These are phyloP conservation scores for Stegastes partitus DNA, from an alignment of 2,113 vertebrate genomes.

Conservation along the genomic window DNA sequence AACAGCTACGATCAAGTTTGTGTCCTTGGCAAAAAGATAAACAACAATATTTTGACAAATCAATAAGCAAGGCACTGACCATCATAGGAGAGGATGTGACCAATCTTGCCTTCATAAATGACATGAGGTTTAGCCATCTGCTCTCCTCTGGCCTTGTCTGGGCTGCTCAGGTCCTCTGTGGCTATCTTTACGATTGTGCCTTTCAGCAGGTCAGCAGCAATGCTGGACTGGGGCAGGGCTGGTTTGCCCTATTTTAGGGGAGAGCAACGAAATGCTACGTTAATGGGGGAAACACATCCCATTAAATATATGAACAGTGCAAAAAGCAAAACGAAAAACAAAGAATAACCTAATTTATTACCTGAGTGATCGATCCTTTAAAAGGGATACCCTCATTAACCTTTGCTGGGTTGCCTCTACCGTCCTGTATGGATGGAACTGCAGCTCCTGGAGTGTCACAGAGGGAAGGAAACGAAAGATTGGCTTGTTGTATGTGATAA, in stretches of 20 bases:
- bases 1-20: slow-evolving; percentile 4
- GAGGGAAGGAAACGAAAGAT: neutral
- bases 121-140: slow-evolving; percentile 93
- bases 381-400: slow-evolving; percentile 88
- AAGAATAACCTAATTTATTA: slow-evolving; percentile 63
- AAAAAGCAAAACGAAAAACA: neutral
- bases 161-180: slow-evolving; percentile 90
- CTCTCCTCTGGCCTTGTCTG: slow-evolving; percentile 92
- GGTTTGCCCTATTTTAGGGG: slow-evolving; percentile 90
- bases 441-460: slow-evolving; percentile 81
- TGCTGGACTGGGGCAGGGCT: slow-evolving; percentile 90
- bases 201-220: slow-evolving; percentile 93
- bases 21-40: neutral
- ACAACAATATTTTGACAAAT: neutral
- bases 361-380: slow-evolving; percentile 96
- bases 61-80: slow-evolving; percentile 81
- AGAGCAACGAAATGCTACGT: slow-evolving; percentile 2
- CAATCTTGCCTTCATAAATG: slow-evolving; percentile 97
- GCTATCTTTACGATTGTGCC: slow-evolving; percentile 92
- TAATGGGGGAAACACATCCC: rapidly evolving
- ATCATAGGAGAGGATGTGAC: slow-evolving; percentile 96
- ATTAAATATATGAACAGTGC: neutral
- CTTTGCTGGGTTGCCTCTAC: slow-evolving; percentile 91
- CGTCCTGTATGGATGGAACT: slow-evolving; percentile 89
- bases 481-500: no score